phyloP scores from a whole-genome alignment of 2,113 vertebrate genomes.

The Plecturocebus donacophilus region DNA sequence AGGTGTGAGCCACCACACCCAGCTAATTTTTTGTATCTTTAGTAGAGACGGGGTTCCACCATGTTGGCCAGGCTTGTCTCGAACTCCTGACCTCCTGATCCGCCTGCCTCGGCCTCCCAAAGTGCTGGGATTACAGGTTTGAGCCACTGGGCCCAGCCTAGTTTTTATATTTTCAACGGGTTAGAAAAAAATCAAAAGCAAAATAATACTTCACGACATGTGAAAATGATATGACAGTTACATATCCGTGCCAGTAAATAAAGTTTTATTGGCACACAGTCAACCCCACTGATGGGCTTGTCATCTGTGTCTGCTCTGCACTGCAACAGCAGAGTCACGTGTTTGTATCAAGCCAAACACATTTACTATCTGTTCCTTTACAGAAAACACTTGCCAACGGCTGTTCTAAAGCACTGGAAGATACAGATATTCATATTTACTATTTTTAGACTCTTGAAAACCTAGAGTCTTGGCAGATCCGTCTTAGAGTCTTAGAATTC shows the following conservation, averaged over 20 bases:
- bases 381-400: background rate
- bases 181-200: background rate
- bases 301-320: background rate
- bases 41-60: no score
- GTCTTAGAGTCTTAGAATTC: background rate
- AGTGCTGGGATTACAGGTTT: no score
- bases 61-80: no score
- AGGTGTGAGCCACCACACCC: no score
- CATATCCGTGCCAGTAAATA: background rate
- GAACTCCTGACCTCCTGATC: no score
- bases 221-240: background rate
- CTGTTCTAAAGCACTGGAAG: background rate
- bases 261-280: background rate
- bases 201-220: background rate
- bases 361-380: background rate
- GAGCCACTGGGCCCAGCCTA: no score
- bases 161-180: background rate
- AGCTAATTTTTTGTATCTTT: no score
- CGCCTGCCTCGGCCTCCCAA: no score
- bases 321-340: background rate
- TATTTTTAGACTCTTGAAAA: background rate
- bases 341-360: background rate
- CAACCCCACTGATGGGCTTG: no score
- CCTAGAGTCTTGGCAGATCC: background rate
- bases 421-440: background rate